These are phyloP conservation scores for Liolophura sinensis DNA, from an alignment of 1,140 invertebrate species.

Conservation along the genomic window DNA sequence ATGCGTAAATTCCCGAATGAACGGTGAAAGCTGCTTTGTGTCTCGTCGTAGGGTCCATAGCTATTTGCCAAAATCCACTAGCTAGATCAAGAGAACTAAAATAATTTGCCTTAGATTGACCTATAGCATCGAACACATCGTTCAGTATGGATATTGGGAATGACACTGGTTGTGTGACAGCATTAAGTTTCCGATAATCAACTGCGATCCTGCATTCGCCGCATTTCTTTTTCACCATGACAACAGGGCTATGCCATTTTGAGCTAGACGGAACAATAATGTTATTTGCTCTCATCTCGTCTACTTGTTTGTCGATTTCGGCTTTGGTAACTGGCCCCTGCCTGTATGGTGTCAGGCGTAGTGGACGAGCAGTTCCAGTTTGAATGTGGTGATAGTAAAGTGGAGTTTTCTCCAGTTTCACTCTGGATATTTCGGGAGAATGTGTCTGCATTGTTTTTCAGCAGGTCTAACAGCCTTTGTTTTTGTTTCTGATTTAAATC, in stretches of 20 bases:
- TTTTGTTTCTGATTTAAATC: conserved; percentile 14
- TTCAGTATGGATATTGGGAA: conserved; percentile 24
- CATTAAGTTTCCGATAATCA: conserved; percentile 27
- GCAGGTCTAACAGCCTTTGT: too few relatives aligned
- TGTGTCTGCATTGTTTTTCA: conserved; percentile 5
- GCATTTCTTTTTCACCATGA: conserved; percentile 27
- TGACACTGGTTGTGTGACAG: conserved; percentile 10
- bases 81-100: conserved; percentile 20
- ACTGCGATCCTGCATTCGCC: conserved; percentile 19
- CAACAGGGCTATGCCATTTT: conserved; percentile 16
- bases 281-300: conserved; percentile 19
- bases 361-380: conserved; percentile 7
- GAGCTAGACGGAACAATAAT: conserved; percentile 20
- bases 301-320: conserved; percentile 13
- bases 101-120: too few relatives aligned
- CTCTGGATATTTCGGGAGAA: conserved; percentile 19
- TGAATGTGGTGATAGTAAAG: conserved; percentile 12
- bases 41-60: not conserved
- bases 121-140: too few relatives aligned
- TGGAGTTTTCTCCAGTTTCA: conserved; percentile 13
- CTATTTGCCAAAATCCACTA: conserved; percentile 2
- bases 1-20: not conserved
- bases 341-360: conserved; percentile 3
- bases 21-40: not conserved
- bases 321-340: conserved; percentile 4